A percentile compares a stretch with the other conserved stretches of the same genome.
These are phyloP conservation scores for Erebia aethiops DNA, from an alignment of 2,888 invertebrate species.

Conservation along the genomic window DNA sequence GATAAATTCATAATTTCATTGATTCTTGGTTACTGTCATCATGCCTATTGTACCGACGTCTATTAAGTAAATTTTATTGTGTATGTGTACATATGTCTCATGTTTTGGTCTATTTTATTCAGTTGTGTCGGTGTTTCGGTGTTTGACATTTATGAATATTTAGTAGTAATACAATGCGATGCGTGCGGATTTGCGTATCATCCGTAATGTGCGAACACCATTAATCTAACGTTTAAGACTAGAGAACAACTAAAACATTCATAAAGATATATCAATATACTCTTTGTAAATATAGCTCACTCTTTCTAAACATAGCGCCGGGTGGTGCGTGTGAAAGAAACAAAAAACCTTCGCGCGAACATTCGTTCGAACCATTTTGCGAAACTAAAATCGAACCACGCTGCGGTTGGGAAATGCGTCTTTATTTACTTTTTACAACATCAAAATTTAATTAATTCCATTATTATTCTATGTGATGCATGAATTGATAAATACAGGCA, in stretches of 20 bases:
- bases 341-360: slow-evolving; percentile 50
- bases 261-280: slow-evolving; percentile 60
- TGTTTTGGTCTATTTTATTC: no score
- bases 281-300: slow-evolving; percentile 62
- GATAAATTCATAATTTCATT: no score
- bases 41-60: no score
- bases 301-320: slow-evolving; percentile 55
- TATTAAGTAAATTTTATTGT: no score
- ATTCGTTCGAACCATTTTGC: slow-evolving; percentile 25
- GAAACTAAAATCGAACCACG: slow-evolving; percentile 13
- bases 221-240: slow-evolving; percentile 71
- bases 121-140: no score
- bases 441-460: slow-evolving; percentile 33
- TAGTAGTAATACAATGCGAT: neutral
- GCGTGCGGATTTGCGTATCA: neutral
- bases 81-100: no score
- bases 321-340: slow-evolving; percentile 58
- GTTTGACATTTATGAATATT: no score
- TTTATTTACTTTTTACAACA: slow-evolving; percentile 7
- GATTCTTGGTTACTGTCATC: no score
- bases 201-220: neutral
- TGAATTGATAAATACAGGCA: neutral
- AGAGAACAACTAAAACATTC: slow-evolving; percentile 74
- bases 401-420: slow-evolving; percentile 19
- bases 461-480: neutral